Conservation (phyloP, 2,888 invertebrate species). For the Lobophora halterata region DNA sequence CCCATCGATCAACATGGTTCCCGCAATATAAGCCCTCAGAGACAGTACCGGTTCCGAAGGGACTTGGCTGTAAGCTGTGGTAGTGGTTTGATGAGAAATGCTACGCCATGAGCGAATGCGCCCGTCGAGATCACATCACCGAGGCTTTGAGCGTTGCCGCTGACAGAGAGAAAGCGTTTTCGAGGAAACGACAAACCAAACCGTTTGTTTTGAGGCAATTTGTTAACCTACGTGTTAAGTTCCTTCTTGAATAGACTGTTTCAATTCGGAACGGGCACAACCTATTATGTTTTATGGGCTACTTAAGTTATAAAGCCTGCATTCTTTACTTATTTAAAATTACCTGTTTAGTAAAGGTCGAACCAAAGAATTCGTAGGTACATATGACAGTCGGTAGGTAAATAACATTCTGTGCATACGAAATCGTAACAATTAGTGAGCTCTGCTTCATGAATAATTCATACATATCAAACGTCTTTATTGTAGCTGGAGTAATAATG, state of each 20-base stretch:
- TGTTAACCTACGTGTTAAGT: conserved; percentile 21
- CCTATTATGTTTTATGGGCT: conserved; percentile 5
- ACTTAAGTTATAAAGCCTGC: conserved; percentile 11
- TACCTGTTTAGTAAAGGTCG: conserved; percentile 22
- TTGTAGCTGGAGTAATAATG: background rate
- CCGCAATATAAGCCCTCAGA: conserved; percentile 24
- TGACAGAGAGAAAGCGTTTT: conserved; percentile 67
- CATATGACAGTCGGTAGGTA: background rate
- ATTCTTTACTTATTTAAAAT: conserved; percentile 10
- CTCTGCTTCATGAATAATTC: background rate
- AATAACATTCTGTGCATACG: conserved; percentile 8
- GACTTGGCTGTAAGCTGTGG: conserved; percentile 14
- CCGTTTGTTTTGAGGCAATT: conserved; percentile 31
- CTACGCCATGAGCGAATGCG: conserved; percentile 40
- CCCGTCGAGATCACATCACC: conserved; percentile 45
- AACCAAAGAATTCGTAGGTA: conserved; percentile 2
- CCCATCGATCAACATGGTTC: conserved; percentile 31
- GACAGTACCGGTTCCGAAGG: conserved; percentile 22
- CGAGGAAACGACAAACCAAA: conserved; percentile 57
- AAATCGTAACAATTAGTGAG: background rate
- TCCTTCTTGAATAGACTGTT: conserved; percentile 11
- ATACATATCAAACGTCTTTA: background rate
- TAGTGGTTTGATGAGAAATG: conserved; percentile 32
- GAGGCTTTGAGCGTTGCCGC: conserved; percentile 52
- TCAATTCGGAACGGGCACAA: conserved; percentile 9